A percentile compares a stretch with the other conserved stretches of the same genome.
Conservation (phyloP, 2,113 vertebrate species). For the Neodon shergylaensis region DNA sequence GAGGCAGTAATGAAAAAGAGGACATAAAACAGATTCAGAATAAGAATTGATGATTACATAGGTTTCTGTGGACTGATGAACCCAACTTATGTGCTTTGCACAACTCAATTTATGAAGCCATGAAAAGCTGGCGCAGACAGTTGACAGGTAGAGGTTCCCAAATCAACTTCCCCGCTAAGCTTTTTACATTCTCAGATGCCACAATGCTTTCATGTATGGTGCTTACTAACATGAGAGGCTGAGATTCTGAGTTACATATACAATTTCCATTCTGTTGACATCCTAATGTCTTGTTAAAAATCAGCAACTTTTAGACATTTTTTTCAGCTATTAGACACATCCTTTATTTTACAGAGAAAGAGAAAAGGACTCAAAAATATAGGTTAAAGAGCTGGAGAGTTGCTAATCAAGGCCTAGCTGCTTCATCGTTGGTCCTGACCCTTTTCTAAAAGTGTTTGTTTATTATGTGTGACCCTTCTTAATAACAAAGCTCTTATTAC, state of each 20-base stretch:
- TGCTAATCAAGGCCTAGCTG: neutral
- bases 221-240: neutral
- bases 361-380: neutral
- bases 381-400: neutral
- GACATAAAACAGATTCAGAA: neutral
- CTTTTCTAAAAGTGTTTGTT: neutral
- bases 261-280: neutral
- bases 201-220: neutral
- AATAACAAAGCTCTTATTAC: neutral
- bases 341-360: neutral
- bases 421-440: neutral
- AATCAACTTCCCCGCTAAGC: neutral
- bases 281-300: constrained; percentile 3
- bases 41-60: neutral
- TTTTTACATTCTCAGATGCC: neutral
- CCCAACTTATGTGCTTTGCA: neutral
- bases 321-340: neutral
- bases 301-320: neutral
- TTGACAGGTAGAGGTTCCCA: neutral
- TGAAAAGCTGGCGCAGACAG: neutral
- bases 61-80: neutral
- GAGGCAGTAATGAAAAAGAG: neutral
- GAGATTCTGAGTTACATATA: neutral
- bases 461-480: neutral
- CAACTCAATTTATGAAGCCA: neutral